Evolutionary conservation across 2,888 invertebrate genomes (phyloP), one percentile per base, ranked within the genome.

Genomic region (Agonopterix subpropinquella): DNA sequence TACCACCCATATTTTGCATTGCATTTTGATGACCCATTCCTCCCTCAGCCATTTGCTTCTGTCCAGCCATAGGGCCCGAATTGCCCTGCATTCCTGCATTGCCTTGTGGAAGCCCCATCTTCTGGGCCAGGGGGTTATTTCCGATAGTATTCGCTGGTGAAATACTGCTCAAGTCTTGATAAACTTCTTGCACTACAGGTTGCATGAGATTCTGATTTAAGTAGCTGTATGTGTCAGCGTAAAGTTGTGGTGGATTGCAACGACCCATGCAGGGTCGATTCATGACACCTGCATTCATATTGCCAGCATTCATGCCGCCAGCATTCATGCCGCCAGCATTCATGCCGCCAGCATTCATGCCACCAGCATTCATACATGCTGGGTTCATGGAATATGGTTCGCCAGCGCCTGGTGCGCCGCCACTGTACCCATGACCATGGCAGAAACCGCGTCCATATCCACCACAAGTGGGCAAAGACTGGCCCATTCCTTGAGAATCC

Each of bases 151-250:
- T 88, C 13, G 56, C 64, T 11, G 84, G 76, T 37, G 69, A 72
- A 9, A 88, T 73, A 2, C 68, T 64, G 56, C 73, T 82, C 11
- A 88, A 67, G 52, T 88, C 87, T 2, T 81, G 56, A 52, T 85
- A 84, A 1, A 87, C 86, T 65, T 88, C 88, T 50, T 80, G 65
- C 4, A 87, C 66, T 1, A 75, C 67, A 0, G 88, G 88, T 52
- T 84, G 79, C 81, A 88, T 80, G 10, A 86, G 59, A 52, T 84
- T 85, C 51, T 70, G 56, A 48, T 73, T 83, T 37, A 87, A 64
- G 57, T 83, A 86, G 41, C 58, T 73, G 52, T 82, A 85, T 0
- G 87, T 85, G 35, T 87, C 84, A 39, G 75, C 62, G 47, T 79
- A 86, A 1, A 83, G 64, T 54, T 80, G 77, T 0, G 73, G 62